These are phyloP conservation scores for Oenanthe oenanthe DNA, from an alignment of 2,113 vertebrate genomes.

Conservation along the genomic window DNA sequence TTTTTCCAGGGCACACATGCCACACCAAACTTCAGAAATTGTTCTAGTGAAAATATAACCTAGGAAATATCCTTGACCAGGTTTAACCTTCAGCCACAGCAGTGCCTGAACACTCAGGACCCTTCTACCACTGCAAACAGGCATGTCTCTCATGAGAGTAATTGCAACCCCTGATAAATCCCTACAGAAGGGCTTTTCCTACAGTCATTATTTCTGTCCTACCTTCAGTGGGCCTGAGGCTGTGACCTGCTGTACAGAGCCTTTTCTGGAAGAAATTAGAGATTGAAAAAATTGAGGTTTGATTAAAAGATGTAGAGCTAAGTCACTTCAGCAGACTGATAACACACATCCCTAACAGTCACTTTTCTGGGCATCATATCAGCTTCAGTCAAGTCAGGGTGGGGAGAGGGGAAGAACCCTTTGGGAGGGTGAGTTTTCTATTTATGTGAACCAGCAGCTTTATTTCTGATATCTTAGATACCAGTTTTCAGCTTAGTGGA, in stretches of 20 bases:
- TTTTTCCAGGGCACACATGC: background rate
- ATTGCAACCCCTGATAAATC: background rate
- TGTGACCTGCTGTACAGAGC: background rate
- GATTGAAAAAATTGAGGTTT: background rate
- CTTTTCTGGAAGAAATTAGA: slow-evolving; percentile 23
- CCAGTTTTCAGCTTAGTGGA: slow-evolving; percentile 22
- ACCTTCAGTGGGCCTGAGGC: background rate
- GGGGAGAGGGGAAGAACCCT: background rate
- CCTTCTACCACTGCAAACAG: background rate
- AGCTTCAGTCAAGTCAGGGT: background rate
- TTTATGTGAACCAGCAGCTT: background rate
- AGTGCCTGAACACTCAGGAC: background rate
- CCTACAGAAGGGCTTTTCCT: background rate
- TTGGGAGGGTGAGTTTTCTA: background rate
- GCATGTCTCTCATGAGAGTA: background rate
- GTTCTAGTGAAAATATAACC: background rate
- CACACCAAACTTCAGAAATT: background rate
- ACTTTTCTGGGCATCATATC: background rate
- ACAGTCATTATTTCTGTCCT: background rate
- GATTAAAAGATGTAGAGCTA: slow-evolving; percentile 1
- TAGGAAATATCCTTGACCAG: background rate
- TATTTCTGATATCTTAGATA: slow-evolving; percentile 1
- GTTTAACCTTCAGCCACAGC: background rate
- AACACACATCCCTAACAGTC: background rate
- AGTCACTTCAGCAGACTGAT: background rate